phyloP scores from a whole-genome alignment of 2,113 vertebrate genomes.

The Hepsetus odoe region DNA sequence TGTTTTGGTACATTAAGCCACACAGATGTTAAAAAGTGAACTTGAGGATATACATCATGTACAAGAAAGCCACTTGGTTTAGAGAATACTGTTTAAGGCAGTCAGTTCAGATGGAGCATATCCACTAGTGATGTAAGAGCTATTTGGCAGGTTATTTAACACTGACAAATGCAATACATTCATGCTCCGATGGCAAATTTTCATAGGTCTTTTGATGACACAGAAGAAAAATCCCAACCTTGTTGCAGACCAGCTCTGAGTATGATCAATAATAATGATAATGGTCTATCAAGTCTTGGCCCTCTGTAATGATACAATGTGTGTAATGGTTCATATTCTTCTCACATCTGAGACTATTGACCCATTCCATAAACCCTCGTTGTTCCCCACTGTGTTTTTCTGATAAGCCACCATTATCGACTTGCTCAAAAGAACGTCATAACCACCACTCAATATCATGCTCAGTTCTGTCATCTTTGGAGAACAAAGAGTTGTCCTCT shows the following conservation, averaged over 20 bases:
- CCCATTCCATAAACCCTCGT: constrained; percentile 21
- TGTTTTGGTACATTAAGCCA: too few relatives aligned
- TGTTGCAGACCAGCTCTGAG: constrained; percentile 32
- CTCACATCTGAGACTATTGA: constrained; percentile 59
- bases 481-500: constrained; percentile 33
- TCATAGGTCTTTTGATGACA: neutral
- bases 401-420: constrained; percentile 71
- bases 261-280: constrained; percentile 71
- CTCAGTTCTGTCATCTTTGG: constrained; percentile 29
- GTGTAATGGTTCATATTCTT: constrained; percentile 70
- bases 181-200: neutral
- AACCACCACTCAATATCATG: constrained; percentile 62
- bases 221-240: neutral
- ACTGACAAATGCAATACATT: neutral
- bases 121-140: neutral
- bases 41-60: neutral
- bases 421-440: constrained; percentile 57
- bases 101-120: neutral
- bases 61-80: too few relatives aligned
- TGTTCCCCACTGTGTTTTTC: constrained; percentile 51
- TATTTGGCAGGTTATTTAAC: neutral
- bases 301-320: constrained; percentile 64
- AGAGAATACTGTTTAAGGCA: neutral
- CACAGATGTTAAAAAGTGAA: neutral
- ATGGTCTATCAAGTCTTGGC: constrained; percentile 63